These are phyloP conservation scores for Axea sp. DNA, from an alignment of 2,888 invertebrate species.

Conservation along the genomic window DNA sequence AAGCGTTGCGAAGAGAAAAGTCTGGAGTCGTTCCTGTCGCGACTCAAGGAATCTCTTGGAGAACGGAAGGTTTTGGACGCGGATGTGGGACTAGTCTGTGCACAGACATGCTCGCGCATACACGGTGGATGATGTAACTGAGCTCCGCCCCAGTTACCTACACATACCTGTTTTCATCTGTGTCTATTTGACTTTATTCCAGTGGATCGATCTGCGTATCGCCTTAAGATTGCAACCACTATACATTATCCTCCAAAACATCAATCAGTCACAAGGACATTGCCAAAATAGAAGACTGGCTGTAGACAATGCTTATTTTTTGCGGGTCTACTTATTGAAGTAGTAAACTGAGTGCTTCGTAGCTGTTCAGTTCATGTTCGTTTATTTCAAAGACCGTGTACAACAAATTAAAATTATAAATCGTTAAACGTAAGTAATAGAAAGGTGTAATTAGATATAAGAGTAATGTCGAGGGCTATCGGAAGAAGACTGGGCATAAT, in stretches of 20 bases:
- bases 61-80: constrained; percentile 53
- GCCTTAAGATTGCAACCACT: constrained; percentile 38
- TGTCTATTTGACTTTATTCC: constrained; percentile 3
- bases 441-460: constrained; percentile 28
- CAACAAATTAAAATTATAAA: constrained; percentile 40
- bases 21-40: constrained; percentile 4
- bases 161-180: constrained; percentile 5
- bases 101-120: not conserved
- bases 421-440: constrained; percentile 10
- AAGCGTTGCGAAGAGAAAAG: no score
- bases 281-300: constrained; percentile 10
- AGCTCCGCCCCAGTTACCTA: constrained; percentile 66
- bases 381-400: not conserved
- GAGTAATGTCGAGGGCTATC: constrained; percentile 10
- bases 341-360: constrained; percentile 30
- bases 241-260: constrained; percentile 64
- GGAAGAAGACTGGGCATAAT: constrained; percentile 3
- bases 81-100: constrained; percentile 55
- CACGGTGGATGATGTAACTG: constrained; percentile 61
- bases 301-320: constrained; percentile 27
- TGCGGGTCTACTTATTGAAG: constrained; percentile 19
- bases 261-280: constrained; percentile 64
- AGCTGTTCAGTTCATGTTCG: constrained; percentile 7
- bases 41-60: constrained; percentile 20
- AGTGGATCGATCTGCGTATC: constrained; percentile 1